phyloP scores from a whole-genome alignment of 2,797 vertebrate genomes.

The Mallotus villosus region DNA sequence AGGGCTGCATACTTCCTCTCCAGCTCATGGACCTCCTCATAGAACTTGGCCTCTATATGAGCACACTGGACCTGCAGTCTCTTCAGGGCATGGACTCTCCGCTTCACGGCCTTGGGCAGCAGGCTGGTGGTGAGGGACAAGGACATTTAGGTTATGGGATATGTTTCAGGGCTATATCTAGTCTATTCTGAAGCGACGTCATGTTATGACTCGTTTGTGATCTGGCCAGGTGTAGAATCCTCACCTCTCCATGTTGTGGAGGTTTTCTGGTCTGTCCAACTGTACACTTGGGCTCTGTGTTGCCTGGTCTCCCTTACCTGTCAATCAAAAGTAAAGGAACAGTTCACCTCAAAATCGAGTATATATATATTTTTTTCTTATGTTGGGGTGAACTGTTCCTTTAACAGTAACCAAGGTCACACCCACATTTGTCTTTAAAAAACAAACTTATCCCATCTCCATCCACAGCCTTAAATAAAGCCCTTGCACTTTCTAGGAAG shows the following conservation, averaged over 20 bases:
- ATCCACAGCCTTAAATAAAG: not conserved
- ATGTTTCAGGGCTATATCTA: not conserved
- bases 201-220: not conserved
- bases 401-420: too few species aligned
- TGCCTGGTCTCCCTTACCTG: slow-evolving; percentile 65
- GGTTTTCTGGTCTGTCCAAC: slow-evolving; percentile 54
- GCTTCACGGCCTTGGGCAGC: slow-evolving; percentile 93
- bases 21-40: slow-evolving; percentile 95
- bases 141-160: not conserved
- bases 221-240: not conserved
- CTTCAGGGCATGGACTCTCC: slow-evolving; percentile 93
- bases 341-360: not conserved
- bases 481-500: not conserved
- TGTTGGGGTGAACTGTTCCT: too few species aligned
- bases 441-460: not conserved
- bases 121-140: slow-evolving; percentile 65
- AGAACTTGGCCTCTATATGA: slow-evolving; percentile 96
- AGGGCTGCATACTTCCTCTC: slow-evolving; percentile 94
- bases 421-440: not conserved
- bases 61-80: slow-evolving; percentile 93
- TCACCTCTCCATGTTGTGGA: slow-evolving; percentile 66
- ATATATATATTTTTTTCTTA: too few species aligned
- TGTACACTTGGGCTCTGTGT: slow-evolving; percentile 58
- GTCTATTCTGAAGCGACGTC: not conserved
- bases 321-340: slow-evolving; percentile 6